These are phyloP conservation scores for Engystomops pustulosus DNA, from an alignment of 2,113 vertebrate species.

Conservation along the genomic window DNA sequence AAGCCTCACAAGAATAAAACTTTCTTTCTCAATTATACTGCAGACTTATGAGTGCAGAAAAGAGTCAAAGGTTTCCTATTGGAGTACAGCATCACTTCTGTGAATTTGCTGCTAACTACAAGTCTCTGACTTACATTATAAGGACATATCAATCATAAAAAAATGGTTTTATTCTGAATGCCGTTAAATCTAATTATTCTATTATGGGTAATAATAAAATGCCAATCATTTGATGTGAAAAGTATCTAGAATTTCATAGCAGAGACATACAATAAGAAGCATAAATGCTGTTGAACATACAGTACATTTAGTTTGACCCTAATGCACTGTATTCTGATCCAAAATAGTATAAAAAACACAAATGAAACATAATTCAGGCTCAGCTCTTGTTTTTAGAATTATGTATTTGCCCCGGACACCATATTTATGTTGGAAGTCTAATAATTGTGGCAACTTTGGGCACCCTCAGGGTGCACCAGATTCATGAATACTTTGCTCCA, in stretches of 20 bases:
- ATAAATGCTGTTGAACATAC: too few relatives aligned
- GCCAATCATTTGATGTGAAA: constrained; percentile 1
- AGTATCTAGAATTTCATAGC: not conserved
- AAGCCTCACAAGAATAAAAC: not conserved
- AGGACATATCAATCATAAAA: not conserved
- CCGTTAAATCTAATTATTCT: not conserved
- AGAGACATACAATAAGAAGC: not conserved
- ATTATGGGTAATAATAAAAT: not conserved
- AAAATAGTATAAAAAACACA: too few relatives aligned
- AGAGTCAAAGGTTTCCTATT: too few relatives aligned
- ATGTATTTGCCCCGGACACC: too few relatives aligned
- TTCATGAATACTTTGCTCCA: too few relatives aligned
- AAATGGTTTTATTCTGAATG: not conserved
- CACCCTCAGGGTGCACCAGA: too few relatives aligned
- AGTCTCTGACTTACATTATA: not conserved
- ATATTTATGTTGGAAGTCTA: too few relatives aligned
- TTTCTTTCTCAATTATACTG: not conserved
- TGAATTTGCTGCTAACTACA: not conserved
- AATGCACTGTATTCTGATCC: too few relatives aligned
- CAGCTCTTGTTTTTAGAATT: too few relatives aligned
- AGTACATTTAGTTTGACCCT: too few relatives aligned
- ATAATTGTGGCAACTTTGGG: too few relatives aligned
- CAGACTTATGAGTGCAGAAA: not conserved
- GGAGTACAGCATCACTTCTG: not conserved
- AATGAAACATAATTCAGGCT: too few relatives aligned